These are phyloP conservation scores for Nansenia antarctica DNA, from an alignment of 2,113 vertebrate species.

Conservation along the genomic window DNA sequence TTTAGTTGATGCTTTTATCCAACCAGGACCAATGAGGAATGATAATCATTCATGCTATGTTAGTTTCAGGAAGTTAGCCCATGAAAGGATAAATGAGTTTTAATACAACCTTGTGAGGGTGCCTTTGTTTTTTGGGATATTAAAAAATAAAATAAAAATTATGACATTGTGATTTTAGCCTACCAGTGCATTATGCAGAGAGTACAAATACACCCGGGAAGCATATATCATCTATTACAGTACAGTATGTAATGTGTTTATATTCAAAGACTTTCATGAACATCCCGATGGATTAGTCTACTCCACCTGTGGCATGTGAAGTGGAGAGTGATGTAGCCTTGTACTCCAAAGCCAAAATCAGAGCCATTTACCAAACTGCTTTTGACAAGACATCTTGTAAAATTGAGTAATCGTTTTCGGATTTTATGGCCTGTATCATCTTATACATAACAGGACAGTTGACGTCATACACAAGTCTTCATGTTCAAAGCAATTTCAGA, in stretches of 20 bases:
- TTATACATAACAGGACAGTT: not conserved
- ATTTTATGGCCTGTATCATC: not conserved
- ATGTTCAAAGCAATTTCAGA: not conserved
- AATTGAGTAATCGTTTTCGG: conserved; percentile 1
- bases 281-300: not conserved
- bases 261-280: not conserved
- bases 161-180: too few species aligned
- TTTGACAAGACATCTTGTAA: not conserved
- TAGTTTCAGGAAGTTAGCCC: too few species aligned
- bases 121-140: too few species aligned
- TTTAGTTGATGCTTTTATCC: too few species aligned
- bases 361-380: not conserved
- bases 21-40: too few species aligned
- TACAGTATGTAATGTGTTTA: not conserved
- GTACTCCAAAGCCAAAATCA: not conserved
- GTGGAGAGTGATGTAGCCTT: not conserved
- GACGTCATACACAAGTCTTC: not conserved
- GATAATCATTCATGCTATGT: too few species aligned
- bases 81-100: too few species aligned
- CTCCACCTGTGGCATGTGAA: not conserved
- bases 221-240: not conserved
- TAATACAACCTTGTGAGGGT: too few species aligned
- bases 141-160: too few species aligned
- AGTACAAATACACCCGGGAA: too few species aligned
- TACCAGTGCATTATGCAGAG: too few species aligned